Evolutionary conservation across 2,797 vertebrate genomes (phyloP).

Genomic region (Apogon talboti): DNA sequence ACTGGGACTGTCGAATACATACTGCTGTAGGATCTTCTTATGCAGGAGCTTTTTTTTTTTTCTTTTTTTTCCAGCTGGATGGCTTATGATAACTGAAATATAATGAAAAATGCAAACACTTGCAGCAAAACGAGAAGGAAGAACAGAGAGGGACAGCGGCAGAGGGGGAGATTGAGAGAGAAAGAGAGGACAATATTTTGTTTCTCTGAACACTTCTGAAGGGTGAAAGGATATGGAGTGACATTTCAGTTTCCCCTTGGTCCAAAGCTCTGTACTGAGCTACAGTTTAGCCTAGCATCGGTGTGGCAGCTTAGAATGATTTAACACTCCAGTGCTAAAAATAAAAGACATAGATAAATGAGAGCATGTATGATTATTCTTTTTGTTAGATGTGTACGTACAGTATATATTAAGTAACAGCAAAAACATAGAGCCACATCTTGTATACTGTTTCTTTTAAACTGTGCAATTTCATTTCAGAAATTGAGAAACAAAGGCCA

Average conservation of each 20-base stretch:
- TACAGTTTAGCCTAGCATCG: slow-evolving; percentile 18
- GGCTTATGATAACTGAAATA: slow-evolving; percentile 79
- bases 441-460: slow-evolving; percentile 85
- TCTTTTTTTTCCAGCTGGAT: slow-evolving; percentile 75
- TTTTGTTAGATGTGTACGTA: slow-evolving; percentile 20
- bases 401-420: slow-evolving; percentile 28
- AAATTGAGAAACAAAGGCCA: slow-evolving; percentile 99
- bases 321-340: neutral
- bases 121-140: slow-evolving; percentile 30
- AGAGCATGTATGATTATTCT: slow-evolving; percentile 18
- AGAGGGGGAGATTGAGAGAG: neutral
- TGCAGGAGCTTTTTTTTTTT: slow-evolving; percentile 60
- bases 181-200: slow-evolving; percentile 52
- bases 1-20: slow-evolving; percentile 56
- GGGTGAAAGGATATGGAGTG: slow-evolving; percentile 56
- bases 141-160: slow-evolving; percentile 26
- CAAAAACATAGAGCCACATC: slow-evolving; percentile 46
- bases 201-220: slow-evolving; percentile 65
- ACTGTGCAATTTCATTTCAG: slow-evolving; percentile 99
- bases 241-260: slow-evolving; percentile 60
- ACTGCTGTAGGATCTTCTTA: slow-evolving; percentile 70
- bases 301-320: slow-evolving; percentile 6
- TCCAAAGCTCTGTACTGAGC: slow-evolving; percentile 14
- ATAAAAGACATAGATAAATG: slow-evolving; percentile 4
- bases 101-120: slow-evolving; percentile 80